Base-by-base conservation (phyloP, 2,113 vertebrate genomes). In the Hemibagrus wyckioides region DNA sequence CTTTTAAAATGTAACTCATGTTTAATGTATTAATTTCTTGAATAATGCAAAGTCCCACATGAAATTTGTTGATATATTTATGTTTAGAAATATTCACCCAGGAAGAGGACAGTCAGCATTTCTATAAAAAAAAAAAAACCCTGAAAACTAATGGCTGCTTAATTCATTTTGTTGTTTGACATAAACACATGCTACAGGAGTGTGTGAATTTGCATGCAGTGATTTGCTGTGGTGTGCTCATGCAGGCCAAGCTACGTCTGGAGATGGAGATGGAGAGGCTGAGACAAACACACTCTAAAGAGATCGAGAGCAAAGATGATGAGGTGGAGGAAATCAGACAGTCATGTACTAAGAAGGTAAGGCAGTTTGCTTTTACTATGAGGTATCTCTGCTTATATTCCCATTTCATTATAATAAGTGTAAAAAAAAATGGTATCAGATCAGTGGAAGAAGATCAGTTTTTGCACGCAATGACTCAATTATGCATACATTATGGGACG, bases 251-350 rank as follows among this genome's bases (percentile, higher is more conserved):
- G 90, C 95, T 99, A 63, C 97, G 98, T 71, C 94, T 99, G 59
- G 98, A 99, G 94, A 99, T 99, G 98, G 98, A 99, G 94, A 99
- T 96, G 96, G 98, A 99, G 92, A 91, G 98, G 23, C 93, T 97
- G 77, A 95, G 98, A 69, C 98, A 99, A 91, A 99, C 96, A 4
- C 97, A 99, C 41, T 94, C 96, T 88, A 99, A 99, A 92, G 98
- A 99, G 89, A 94, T 99, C 5, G 98, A 99, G 90, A 97, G 92
- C 93, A 97, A 98, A 4, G 98, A 99, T 0, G 98, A 99, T 50
- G 98, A 99, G 91, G 97, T 99, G 89, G 98, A 99, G 89, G 98
- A 99, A 93, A 97, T 97, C 91, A 93, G 98, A 61, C 98, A 99
- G 94, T 98, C 97, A 0, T 98, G 97, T 92, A 97, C 96, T 94